Conservation (phyloP, 2,113 vertebrate species). For the Gymnobelideus leadbeateri region DNA sequence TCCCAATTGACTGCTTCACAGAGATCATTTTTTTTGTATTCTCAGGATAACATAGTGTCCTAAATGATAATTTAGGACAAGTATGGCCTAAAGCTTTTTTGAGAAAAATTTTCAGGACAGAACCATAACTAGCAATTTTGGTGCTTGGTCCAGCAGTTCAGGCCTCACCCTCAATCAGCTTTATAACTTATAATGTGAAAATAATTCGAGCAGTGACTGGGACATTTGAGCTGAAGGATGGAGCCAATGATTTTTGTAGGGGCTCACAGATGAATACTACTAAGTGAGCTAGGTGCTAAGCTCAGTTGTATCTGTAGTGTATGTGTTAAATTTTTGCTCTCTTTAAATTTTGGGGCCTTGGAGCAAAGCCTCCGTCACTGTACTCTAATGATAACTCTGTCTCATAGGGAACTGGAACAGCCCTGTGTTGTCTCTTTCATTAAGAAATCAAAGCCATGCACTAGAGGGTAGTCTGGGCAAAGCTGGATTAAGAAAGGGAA, state of each 20-base stretch:
- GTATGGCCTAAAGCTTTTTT: not conserved
- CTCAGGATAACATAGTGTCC: not conserved
- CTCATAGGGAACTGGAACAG: not conserved
- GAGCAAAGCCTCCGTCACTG: not conserved
- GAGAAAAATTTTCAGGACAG: not conserved
- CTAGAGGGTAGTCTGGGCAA: not conserved
- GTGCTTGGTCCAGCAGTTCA: not conserved
- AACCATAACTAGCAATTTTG: not conserved
- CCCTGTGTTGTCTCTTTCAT: slow-evolving; percentile 18
- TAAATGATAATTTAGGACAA: not conserved
- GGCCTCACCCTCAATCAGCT: not conserved
- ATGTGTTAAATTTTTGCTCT: not conserved
- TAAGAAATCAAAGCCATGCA: not conserved
- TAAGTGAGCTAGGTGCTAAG: not conserved
- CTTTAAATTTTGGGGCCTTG: not conserved
- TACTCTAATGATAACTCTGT: not conserved
- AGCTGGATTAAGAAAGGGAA: not conserved
- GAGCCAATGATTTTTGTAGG: not conserved
- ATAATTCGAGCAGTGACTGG: not conserved
- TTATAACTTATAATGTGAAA: not conserved
- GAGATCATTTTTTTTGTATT: not conserved
- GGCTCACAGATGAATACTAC: not conserved
- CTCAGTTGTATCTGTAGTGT: not conserved
- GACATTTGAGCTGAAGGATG: not conserved
- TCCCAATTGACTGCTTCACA: not conserved